Conservation (phyloP, 1,140 invertebrate species). For the Halictus rubicundus region DNA sequence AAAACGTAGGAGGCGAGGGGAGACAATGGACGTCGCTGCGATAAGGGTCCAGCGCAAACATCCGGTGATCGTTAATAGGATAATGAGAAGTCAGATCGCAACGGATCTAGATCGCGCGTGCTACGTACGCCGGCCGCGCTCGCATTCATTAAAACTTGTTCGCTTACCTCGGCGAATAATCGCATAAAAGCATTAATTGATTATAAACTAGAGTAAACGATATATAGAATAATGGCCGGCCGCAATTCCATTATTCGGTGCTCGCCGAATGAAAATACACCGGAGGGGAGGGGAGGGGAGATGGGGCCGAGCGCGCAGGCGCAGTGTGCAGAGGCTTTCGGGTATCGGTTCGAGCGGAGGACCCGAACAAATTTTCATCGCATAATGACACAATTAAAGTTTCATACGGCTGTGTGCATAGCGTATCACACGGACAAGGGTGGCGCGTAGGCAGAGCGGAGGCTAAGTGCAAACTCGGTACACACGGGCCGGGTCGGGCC, state of each 20-base stretch:
- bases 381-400: conserved; percentile 64
- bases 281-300: not conserved
- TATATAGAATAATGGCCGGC: conserved; percentile 6
- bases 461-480: conserved; percentile 42
- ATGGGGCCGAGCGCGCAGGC: not conserved
- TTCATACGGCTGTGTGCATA: conserved; percentile 54
- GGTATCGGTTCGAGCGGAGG: conserved; percentile 3
- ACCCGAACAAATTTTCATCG: conserved; percentile 51
- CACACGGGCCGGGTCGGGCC: conserved; percentile 9
- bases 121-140: too few relatives aligned
- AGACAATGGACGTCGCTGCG: too few relatives aligned
- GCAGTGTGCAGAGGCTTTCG: not conserved
- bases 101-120: too few relatives aligned
- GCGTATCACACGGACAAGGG: conserved; percentile 41
- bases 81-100: too few relatives aligned
- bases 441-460: conserved; percentile 22
- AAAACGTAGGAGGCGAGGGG: too few relatives aligned
- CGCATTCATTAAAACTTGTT: not conserved
- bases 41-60: too few relatives aligned
- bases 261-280: conserved; percentile 30
- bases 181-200: conserved; percentile 8
- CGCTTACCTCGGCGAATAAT: not conserved
- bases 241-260: conserved; percentile 2
- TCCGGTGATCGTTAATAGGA: too few relatives aligned
- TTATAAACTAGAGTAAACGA: conserved; percentile 16